A percentile compares a stretch with the other conserved stretches of the same genome.
Evolutionary conservation across 2,888 invertebrate species (phyloP).

Genomic region (Eristalis arbustorum): DNA sequence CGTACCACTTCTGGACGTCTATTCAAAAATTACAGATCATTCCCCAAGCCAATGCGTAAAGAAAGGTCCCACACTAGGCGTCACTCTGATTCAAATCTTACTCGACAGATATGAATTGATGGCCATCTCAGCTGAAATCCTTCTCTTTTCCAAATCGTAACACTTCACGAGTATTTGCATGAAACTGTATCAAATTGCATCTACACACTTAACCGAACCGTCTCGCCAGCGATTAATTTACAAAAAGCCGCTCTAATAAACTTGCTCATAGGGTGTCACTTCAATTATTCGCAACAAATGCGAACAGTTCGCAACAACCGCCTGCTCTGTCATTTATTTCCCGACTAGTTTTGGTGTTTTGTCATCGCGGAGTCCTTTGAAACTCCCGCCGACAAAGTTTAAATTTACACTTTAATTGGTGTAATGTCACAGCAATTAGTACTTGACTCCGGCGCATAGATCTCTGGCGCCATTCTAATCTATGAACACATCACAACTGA

Average conservation of each 20-base stretch:
- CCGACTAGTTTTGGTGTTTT: not conserved
- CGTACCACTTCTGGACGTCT: too few relatives aligned
- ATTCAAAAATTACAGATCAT: too few relatives aligned
- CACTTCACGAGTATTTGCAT: not conserved
- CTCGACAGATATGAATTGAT: too few relatives aligned
- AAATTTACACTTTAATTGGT: constrained; percentile 61
- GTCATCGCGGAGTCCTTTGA: constrained; percentile 1
- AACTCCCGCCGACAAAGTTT: constrained; percentile 32
- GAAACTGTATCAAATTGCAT: not conserved
- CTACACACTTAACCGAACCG: not conserved
- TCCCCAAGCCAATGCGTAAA: too few relatives aligned
- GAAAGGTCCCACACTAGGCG: too few relatives aligned
- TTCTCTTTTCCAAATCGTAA: too few relatives aligned
- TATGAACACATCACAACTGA: constrained; percentile 49
- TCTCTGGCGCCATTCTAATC: constrained; percentile 65
- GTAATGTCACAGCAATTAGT: constrained; percentile 59
- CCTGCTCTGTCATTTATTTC: not conserved
- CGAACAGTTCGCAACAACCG: not conserved
- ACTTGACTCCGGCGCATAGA: constrained; percentile 25
- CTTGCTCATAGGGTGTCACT: not conserved
- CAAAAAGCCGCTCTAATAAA: not conserved
- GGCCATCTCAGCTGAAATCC: too few relatives aligned
- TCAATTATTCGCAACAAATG: not conserved
- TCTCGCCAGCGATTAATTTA: not conserved
- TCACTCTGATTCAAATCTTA: too few relatives aligned